A percentile compares a stretch with the other conserved stretches of the same genome.
These are phyloP conservation scores for Cheilosia variabilis DNA, from an alignment of 2,888 invertebrate species.

Conservation along the genomic window DNA sequence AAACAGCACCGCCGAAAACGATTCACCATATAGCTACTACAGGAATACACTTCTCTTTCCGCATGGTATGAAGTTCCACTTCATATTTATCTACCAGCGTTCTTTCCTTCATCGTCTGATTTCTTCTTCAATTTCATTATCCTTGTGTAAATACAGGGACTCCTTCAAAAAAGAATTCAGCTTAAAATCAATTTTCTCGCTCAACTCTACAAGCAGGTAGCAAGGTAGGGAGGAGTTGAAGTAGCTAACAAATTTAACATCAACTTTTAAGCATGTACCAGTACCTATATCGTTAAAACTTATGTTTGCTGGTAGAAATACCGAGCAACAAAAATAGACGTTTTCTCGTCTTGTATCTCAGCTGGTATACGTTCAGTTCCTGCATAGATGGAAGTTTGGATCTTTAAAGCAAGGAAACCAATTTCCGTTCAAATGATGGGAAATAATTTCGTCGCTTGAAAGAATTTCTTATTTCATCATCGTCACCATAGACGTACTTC, in stretches of 20 bases:
- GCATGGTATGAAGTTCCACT: conserved; percentile 13
- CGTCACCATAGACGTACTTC: conserved; percentile 9
- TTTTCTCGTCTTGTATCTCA: conserved; percentile 3
- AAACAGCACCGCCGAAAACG: conserved; percentile 17
- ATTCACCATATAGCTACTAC: neutral
- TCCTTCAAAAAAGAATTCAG: conserved; percentile 24
- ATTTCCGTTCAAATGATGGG: conserved; percentile 60
- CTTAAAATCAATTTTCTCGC: conserved; percentile 54
- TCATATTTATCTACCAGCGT: conserved; percentile 46
- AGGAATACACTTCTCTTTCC: neutral
- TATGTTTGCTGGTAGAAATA: conserved; percentile 12
- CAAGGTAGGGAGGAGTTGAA: neutral
- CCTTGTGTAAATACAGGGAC: neutral
- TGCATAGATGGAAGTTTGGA: conserved; percentile 1
- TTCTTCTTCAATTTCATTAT: conserved; percentile 16
- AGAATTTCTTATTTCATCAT: conserved; percentile 52
- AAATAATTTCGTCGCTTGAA: conserved; percentile 54
- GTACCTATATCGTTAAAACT: conserved; percentile 6
- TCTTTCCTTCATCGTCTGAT: conserved; percentile 2
- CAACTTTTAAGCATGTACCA: neutral
- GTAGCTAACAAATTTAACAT: conserved; percentile 17
- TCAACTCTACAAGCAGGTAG: conserved; percentile 3
- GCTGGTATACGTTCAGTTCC: conserved; percentile 8
- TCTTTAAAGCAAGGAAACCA: conserved; percentile 43
- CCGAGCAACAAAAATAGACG: neutral